These are phyloP conservation scores for Ruditapes philippinarum DNA, from an alignment of 1,140 invertebrate genomes.

Conservation along the genomic window DNA sequence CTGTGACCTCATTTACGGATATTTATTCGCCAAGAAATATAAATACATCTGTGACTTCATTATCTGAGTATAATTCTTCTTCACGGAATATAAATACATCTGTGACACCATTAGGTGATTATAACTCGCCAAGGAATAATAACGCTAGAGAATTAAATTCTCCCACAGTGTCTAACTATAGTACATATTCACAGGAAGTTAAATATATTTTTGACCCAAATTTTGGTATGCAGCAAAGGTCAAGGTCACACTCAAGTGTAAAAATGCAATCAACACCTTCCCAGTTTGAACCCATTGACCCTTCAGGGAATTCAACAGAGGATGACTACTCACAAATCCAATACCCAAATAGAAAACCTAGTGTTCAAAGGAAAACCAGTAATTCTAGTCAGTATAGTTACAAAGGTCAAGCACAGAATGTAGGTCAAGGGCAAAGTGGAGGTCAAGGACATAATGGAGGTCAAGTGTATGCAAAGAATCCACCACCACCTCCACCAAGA, in stretches of 20 bases:
- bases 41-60: neutral
- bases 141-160: slow-evolving; percentile 29
- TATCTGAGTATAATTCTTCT: neutral
- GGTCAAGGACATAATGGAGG: neutral
- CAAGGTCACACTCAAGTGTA: slow-evolving; percentile 48
- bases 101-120: neutral
- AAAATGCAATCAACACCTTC: slow-evolving; percentile 54
- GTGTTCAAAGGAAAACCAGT: slow-evolving; percentile 56
- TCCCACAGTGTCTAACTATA: slow-evolving; percentile 66
- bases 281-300: slow-evolving; percentile 23
- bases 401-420: slow-evolving; percentile 2
- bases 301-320: slow-evolving; percentile 21
- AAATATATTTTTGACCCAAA: slow-evolving; percentile 71
- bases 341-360: slow-evolving; percentile 38
- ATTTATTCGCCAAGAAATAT: slow-evolving; percentile 31
- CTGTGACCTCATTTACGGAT: slow-evolving; percentile 45
- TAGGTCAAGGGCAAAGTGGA: neutral
- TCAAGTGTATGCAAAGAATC: slow-evolving; percentile 29
- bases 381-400: slow-evolving; percentile 61
- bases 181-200: slow-evolving; percentile 71
- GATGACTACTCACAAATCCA: slow-evolving; percentile 69
- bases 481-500: slow-evolving; percentile 56
- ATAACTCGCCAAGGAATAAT: slow-evolving; percentile 18
- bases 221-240: slow-evolving; percentile 52
- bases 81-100: neutral